Percentiles rank a stretch among this genome's conserved stretches.
Conservation (phyloP, 64 coral and sea anemone species). For the Acropora tenuis region DNA sequence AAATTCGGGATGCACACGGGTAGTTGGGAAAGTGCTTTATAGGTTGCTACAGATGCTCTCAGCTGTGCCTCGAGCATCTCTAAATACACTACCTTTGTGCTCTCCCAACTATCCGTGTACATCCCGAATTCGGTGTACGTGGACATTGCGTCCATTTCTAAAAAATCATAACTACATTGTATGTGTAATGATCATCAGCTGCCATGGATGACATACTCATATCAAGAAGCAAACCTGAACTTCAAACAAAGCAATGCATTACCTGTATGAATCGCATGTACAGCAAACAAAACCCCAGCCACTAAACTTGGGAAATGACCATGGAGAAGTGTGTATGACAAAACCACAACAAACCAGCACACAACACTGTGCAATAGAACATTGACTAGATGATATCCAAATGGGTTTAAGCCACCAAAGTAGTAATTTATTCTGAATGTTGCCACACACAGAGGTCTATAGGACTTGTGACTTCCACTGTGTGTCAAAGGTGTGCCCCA, state of each 20-base stretch:
- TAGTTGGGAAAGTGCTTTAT: too few relatives aligned
- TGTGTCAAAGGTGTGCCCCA: constrained; percentile 97
- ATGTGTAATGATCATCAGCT: too few relatives aligned
- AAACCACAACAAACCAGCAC: constrained; percentile 68
- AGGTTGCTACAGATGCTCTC: too few relatives aligned
- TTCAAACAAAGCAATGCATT: neutral
- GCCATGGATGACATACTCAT: too few relatives aligned
- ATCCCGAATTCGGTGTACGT: too few relatives aligned
- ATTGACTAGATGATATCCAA: constrained; percentile 92
- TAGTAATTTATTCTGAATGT: constrained; percentile 93
- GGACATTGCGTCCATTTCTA: too few relatives aligned
- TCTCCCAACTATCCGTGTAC: too few relatives aligned
- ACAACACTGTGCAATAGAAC: constrained; percentile 75
- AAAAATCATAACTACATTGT: too few relatives aligned
- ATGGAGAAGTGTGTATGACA: constrained; percentile 66
- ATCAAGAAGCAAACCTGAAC: too few relatives aligned
- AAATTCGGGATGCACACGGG: too few relatives aligned
- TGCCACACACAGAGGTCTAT: constrained; percentile 90
- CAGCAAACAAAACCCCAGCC: constrained; percentile 83
- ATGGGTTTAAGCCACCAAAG: constrained; percentile 69
- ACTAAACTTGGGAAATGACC: constrained; percentile 62
- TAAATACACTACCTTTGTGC: too few relatives aligned
- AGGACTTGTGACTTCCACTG: constrained; percentile 97
- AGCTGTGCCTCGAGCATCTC: too few relatives aligned
- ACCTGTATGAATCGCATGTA: constrained; percentile 97